A percentile compares a stretch with the other conserved stretches of the same genome.
Conservation (phyloP, 2,113 vertebrate genomes). For the Boulengeromyrus knoepffleri region DNA sequence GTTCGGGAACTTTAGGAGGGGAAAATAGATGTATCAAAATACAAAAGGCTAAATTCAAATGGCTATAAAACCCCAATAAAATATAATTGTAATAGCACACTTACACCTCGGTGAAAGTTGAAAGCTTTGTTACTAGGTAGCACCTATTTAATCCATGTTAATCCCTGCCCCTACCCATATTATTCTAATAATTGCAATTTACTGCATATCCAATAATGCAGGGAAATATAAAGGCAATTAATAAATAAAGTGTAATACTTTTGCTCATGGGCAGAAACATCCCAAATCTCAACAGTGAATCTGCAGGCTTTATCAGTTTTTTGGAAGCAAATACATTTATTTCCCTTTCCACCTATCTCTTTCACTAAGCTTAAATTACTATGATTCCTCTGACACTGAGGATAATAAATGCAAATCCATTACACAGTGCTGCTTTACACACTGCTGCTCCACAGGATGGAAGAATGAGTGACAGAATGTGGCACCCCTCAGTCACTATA, state of each 20-base stretch:
- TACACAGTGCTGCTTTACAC: slow-evolving; percentile 24
- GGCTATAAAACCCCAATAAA: slow-evolving; percentile 13
- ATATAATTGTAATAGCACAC: background rate
- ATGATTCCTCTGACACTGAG: slow-evolving; percentile 51
- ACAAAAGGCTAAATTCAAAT: slow-evolving; percentile 15
- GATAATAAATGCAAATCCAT: slow-evolving; percentile 62
- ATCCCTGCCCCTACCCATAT: slow-evolving; percentile 45
- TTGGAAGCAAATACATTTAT: slow-evolving; percentile 60
- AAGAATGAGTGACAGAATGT: background rate
- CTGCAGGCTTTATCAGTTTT: slow-evolving; percentile 59
- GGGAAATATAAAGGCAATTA: slow-evolving; percentile 57
- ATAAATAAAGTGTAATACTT: slow-evolving; percentile 58
- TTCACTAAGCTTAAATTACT: slow-evolving; percentile 56
- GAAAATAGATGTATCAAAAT: slow-evolving; percentile 12
- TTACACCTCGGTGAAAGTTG: background rate
- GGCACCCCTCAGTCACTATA: slow-evolving; percentile 33
- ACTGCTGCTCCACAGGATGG: background rate
- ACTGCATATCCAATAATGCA: slow-evolving; percentile 42
- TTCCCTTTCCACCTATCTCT: slow-evolving; percentile 50
- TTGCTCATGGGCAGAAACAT: slow-evolving; percentile 56
- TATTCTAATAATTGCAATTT: slow-evolving; percentile 58
- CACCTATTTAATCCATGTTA: slow-evolving; percentile 8
- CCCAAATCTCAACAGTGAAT: slow-evolving; percentile 52
- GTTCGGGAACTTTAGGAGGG: background rate
- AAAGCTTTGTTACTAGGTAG: background rate